These are phyloP conservation scores for Bradysia coprophila DNA, from an alignment of 1,140 invertebrate genomes.

Conservation along the genomic window DNA sequence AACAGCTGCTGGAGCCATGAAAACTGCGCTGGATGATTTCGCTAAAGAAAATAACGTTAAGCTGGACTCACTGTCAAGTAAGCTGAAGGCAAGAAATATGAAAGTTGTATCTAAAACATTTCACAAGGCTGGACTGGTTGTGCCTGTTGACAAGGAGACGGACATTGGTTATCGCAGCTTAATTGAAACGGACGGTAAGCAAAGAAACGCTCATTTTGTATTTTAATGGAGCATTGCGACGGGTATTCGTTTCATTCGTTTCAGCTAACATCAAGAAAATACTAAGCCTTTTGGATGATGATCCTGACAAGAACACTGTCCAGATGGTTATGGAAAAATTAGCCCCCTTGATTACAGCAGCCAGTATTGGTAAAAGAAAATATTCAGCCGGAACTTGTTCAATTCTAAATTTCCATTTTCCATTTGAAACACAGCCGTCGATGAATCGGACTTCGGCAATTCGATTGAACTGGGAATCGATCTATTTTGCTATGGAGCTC, in stretches of 20 bases:
- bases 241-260: conserved; percentile 2
- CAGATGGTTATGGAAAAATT: conserved; percentile 36
- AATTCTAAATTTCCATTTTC: neutral
- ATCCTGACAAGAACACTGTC: too few relatives aligned
- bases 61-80: conserved; percentile 8
- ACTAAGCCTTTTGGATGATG: neutral
- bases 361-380: conserved; percentile 44
- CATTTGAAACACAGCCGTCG: conserved; percentile 36
- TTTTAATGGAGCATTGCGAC: conserved; percentile 5
- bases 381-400: neutral
- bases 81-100: conserved; percentile 29
- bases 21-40: conserved; percentile 40
- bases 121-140: conserved; percentile 73
- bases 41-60: conserved; percentile 38
- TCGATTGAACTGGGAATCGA: conserved; percentile 75
- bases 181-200: conserved; percentile 49
- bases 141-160: conserved; percentile 64
- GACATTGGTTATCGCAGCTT: conserved; percentile 63
- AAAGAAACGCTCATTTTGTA: too few relatives aligned
- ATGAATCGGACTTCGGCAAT: conserved; percentile 89
- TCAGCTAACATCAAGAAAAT: neutral
- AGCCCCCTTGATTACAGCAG: conserved; percentile 57
- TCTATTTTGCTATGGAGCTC: conserved; percentile 56
- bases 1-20: conserved; percentile 32
- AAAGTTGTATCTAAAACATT: conserved; percentile 61